phyloP scores from a whole-genome alignment of 2,888 invertebrate species.

The Trypoxylon attenuatum region DNA sequence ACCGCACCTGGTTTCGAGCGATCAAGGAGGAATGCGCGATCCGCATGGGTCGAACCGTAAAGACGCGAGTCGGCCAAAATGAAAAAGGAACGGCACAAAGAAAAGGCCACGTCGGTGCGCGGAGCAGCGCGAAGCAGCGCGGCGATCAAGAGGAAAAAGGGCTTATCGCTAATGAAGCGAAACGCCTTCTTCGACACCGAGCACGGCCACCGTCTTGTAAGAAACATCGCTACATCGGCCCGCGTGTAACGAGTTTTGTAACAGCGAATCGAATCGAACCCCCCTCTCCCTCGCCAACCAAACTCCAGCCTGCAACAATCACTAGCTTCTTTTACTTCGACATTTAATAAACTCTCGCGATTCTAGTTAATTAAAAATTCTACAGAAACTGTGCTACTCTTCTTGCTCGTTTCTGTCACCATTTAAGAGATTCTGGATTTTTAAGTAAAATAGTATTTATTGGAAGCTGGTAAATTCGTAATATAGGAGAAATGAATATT shows the following conservation, averaged over 20 bases:
- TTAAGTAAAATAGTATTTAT: too few relatives aligned
- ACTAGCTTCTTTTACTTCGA: too few relatives aligned
- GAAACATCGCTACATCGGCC: constrained; percentile 56
- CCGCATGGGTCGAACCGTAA: constrained; percentile 32
- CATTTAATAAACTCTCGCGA: too few relatives aligned
- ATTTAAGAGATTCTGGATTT: too few relatives aligned
- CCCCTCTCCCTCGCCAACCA: constrained; percentile 13
- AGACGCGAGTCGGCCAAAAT: constrained; percentile 48
- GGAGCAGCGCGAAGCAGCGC: too few relatives aligned
- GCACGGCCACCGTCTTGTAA: constrained; percentile 59
- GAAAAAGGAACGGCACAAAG: constrained; percentile 50
- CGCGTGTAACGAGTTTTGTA: constrained; percentile 61
- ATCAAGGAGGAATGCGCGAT: constrained; percentile 53
- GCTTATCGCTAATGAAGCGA: constrained; percentile 67
- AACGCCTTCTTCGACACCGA: constrained; percentile 63
- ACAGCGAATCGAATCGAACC: constrained; percentile 61
- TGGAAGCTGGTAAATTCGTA: too few relatives aligned
- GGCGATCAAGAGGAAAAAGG: constrained; percentile 55
- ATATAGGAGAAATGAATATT: too few relatives aligned
- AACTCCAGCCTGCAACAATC: neutral
- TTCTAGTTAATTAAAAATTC: constrained; percentile 36
- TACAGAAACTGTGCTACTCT: constrained; percentile 8
- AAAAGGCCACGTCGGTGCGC: constrained; percentile 50
- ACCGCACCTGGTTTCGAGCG: constrained; percentile 52
- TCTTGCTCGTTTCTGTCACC: neutral